phyloP scores from a whole-genome alignment of 1,140 invertebrate species.

The Drosophila dunni region DNA sequence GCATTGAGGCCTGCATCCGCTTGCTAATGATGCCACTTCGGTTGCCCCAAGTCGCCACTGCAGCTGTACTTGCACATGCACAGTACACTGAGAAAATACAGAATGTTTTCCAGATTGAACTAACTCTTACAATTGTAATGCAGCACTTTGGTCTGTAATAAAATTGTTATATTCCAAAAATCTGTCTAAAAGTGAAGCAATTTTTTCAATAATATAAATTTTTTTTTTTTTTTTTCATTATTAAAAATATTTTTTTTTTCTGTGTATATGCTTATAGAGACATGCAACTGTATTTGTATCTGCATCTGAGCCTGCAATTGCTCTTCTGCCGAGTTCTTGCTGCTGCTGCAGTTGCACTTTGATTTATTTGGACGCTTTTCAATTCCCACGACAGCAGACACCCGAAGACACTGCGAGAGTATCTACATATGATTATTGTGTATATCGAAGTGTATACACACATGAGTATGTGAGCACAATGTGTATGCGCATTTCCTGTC shows the following conservation, averaged over 20 bases:
- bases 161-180: too few relatives aligned
- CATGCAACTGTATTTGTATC: conserved; percentile 5
- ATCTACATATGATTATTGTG: conserved; percentile 25
- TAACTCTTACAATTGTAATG: too few relatives aligned
- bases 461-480: background rate
- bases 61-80: conserved; percentile 9
- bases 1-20: conserved; percentile 75
- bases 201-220: too few relatives aligned
- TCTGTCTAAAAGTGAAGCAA: too few relatives aligned
- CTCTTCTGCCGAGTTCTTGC: background rate
- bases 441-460: conserved; percentile 8
- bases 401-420: conserved; percentile 32
- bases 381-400: conserved; percentile 69
- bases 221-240: too few relatives aligned
- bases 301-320: conserved; percentile 4
- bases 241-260: too few relatives aligned
- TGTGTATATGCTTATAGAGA: conserved; percentile 12
- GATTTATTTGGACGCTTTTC: conserved; percentile 72
- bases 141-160: too few relatives aligned
- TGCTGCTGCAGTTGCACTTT: conserved; percentile 58
- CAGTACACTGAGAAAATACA: too few relatives aligned
- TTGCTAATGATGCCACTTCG: conserved; percentile 67
- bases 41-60: conserved; percentile 41
- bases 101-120: too few relatives aligned
- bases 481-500: conserved; percentile 63